Conservation (phyloP, 2,888 invertebrate genomes). For the Laspeyria flexula region DNA sequence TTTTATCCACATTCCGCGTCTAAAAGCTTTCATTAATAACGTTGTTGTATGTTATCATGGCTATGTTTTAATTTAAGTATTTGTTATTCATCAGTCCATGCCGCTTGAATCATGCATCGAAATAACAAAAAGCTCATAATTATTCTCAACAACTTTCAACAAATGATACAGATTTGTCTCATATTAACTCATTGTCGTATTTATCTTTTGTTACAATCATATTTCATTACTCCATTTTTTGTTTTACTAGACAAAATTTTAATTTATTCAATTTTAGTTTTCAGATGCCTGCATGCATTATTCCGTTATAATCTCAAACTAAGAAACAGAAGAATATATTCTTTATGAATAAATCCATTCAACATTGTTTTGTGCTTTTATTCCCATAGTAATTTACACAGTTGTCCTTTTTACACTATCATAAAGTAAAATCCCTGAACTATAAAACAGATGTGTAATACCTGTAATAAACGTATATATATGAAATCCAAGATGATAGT, state of each 20-base stretch:
- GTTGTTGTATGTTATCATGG: background rate
- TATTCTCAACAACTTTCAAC: too few species aligned
- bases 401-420: too few species aligned
- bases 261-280: slow-evolving; percentile 25
- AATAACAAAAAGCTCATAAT: too few species aligned
- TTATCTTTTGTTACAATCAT: too few species aligned
- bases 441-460: too few species aligned
- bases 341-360: background rate
- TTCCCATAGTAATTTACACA: background rate
- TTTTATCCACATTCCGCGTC: slow-evolving; percentile 17
- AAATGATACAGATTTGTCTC: too few species aligned
- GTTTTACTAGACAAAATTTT: slow-evolving; percentile 5
- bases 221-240: background rate
- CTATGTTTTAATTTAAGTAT: background rate
- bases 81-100: background rate
- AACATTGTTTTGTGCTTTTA: background rate
- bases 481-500: background rate
- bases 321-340: slow-evolving; percentile 14
- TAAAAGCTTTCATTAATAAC: slow-evolving; percentile 30
- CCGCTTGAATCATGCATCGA: too few species aligned
- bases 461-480: background rate
- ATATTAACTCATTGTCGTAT: too few species aligned
- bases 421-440: too few species aligned
- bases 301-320: background rate
- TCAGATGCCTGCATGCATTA: slow-evolving; percentile 29